Evolutionary conservation across 2,797 vertebrate species (phyloP), one percentile per base, ranked within the genome.

Genomic region (Octomys mimax): DNA sequence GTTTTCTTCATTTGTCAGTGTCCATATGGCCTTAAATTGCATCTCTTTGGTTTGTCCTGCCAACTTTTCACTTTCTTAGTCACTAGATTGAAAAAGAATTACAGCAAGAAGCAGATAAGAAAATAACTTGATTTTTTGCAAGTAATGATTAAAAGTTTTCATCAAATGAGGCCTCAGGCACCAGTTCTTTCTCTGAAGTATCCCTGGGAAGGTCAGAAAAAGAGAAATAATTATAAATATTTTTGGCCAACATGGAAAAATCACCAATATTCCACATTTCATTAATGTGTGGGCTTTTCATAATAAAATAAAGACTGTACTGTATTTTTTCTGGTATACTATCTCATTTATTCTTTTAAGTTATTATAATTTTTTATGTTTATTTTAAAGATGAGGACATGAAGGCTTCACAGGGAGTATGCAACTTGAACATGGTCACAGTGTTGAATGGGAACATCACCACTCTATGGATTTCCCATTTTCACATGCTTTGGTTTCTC

Each of bases 1-100:
- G 33, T n/a, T 96, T 95, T 87, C 22, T 78, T 96, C 39, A 61
- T 81, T 94, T 93, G 78, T 92, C 46, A 46, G 33, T 59, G 24
- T 90, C 33, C 39, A 94, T 28, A 68, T 96, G 49, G 66, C n/a
- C 31, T 26, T 91, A 87, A 94, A 89, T 81, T 94, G 12, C 46
- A 87, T 70, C 64, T 94, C 52, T 91, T 95, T 94, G 12, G 14
- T 89, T 93, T 49, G 88, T 82, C 64, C 77, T 87, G 42, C n/a
- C 61, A 90, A 88, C 11, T 90, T 87, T 64, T 96, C 11, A 68
- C 22, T 95, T 79, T 75, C 83, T 70, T 46, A 87, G 54, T 6
- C 33, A 88, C 59, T 95, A 86, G 28, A 68, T 96, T 96, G 31
- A 77, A 86, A 93, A 89, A 46, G 21, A 68, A 10, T 71, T 92